Percentiles rank a stretch among this genome's conserved stretches.
These are phyloP conservation scores for Mastomys coucha DNA, from an alignment of 2,113 vertebrate genomes.

Conservation along the genomic window DNA sequence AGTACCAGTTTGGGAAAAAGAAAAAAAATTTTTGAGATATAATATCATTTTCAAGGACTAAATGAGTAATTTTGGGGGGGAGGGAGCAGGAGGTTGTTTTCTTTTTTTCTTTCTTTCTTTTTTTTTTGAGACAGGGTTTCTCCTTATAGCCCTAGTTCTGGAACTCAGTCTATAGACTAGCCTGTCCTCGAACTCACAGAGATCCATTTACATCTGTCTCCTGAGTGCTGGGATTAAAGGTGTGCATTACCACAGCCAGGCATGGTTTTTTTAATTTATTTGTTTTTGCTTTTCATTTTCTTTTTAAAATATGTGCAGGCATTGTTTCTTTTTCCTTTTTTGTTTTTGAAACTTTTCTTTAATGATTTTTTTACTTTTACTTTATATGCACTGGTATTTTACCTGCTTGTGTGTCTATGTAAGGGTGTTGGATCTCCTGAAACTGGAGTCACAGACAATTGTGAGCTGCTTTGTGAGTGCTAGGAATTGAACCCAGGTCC, in stretches of 20 bases:
- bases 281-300: background rate
- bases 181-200: too few relatives aligned
- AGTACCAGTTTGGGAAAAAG: background rate
- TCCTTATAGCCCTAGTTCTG: background rate
- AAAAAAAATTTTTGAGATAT: background rate
- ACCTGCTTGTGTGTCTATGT: too few relatives aligned
- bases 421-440: too few relatives aligned
- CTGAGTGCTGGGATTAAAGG: background rate
- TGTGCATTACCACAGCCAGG: background rate
- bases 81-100: background rate
- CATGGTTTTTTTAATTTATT: background rate
- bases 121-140: background rate
- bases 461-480: too few relatives aligned
- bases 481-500: too few relatives aligned
- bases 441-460: too few relatives aligned
- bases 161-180: background rate
- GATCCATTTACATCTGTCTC: background rate
- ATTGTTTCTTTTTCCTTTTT: too few relatives aligned
- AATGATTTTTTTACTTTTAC: too few relatives aligned
- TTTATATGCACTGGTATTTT: too few relatives aligned
- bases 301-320: too few relatives aligned
- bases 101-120: background rate
- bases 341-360: too few relatives aligned
- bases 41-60: constrained; percentile 10
- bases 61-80: background rate